Evolutionary conservation across 2,888 invertebrate genomes (phyloP).

Genomic region (Chaetogeoica ovagalla): DNA sequence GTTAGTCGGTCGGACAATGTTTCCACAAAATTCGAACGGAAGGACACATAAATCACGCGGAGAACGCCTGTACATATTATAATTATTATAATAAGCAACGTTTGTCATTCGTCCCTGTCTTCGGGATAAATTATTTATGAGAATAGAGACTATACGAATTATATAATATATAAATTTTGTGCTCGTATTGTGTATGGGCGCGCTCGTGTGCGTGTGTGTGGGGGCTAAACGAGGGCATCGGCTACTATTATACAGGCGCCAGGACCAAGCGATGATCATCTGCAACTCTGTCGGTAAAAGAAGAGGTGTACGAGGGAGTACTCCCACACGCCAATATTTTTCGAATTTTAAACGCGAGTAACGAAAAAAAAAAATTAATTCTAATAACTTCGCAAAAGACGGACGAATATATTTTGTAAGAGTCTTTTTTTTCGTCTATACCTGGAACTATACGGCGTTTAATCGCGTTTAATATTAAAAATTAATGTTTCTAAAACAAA

Average conservation of each 20-base stretch:
- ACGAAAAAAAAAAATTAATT: no score
- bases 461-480: no score
- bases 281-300: no score
- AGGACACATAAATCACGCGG: slow-evolving; percentile 38
- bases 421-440: no score
- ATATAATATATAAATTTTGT: background rate
- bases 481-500: no score
- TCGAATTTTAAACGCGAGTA: no score
- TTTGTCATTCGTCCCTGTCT: slow-evolving; percentile 21
- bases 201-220: background rate
- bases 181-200: slow-evolving; percentile 3
- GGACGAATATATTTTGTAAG: no score
- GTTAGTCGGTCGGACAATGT: background rate
- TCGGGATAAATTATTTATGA: slow-evolving; percentile 40
- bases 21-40: slow-evolving; percentile 7
- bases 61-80: background rate
- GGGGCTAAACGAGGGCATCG: slow-evolving; percentile 30
- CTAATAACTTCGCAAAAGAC: no score
- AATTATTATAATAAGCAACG: no score
- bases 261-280: background rate
- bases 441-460: no score
- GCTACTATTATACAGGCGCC: slow-evolving; percentile 9
- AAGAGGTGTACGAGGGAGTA: no score
- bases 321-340: slow-evolving; percentile 1
- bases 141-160: background rate